phyloP scores from a whole-genome alignment of 2,888 invertebrate genomes.

The Noctua comes region DNA sequence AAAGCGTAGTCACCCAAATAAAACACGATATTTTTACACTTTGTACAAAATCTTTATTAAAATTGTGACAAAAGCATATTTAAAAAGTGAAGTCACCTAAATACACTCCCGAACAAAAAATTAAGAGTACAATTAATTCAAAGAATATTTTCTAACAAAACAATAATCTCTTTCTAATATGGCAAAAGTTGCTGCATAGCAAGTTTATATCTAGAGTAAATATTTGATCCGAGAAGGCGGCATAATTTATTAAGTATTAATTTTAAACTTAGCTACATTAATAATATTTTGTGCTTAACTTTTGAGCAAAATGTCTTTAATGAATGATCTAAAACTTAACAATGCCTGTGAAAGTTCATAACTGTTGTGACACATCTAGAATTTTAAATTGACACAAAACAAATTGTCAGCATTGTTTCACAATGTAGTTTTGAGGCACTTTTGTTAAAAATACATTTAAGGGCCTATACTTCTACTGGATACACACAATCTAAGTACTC shows the following conservation, averaged over 20 bases:
- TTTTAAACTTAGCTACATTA: slow-evolving; percentile 6
- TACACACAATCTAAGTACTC: slow-evolving; percentile 10
- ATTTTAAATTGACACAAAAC: slow-evolving; percentile 12
- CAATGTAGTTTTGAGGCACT: slow-evolving; percentile 48
- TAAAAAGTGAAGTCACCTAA: slow-evolving; percentile 44
- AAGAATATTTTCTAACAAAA: slow-evolving; percentile 54
- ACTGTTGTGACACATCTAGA: slow-evolving; percentile 4
- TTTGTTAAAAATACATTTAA: neutral
- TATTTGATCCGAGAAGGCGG: slow-evolving; percentile 64
- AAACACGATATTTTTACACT: slow-evolving; percentile 50
- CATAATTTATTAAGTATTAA: slow-evolving; percentile 32
- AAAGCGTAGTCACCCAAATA: slow-evolving; percentile 13
- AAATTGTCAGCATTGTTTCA: slow-evolving; percentile 10
- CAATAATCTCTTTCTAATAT: slow-evolving; percentile 60
- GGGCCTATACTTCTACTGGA: slow-evolving; percentile 25
- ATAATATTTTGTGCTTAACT: slow-evolving; percentile 32
- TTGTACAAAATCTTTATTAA: slow-evolving; percentile 71
- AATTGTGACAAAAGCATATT: slow-evolving; percentile 56
- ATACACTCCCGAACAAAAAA: slow-evolving; percentile 51
- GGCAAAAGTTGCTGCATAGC: slow-evolving; percentile 60
- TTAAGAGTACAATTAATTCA: slow-evolving; percentile 37
- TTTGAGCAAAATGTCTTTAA: slow-evolving; percentile 57
- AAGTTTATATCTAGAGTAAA: slow-evolving; percentile 55
- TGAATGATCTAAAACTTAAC: slow-evolving; percentile 32
- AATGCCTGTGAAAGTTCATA: slow-evolving; percentile 2